These are phyloP conservation scores for Saccopteryx bilineata DNA, from an alignment of 2,113 vertebrate genomes.

Conservation along the genomic window DNA sequence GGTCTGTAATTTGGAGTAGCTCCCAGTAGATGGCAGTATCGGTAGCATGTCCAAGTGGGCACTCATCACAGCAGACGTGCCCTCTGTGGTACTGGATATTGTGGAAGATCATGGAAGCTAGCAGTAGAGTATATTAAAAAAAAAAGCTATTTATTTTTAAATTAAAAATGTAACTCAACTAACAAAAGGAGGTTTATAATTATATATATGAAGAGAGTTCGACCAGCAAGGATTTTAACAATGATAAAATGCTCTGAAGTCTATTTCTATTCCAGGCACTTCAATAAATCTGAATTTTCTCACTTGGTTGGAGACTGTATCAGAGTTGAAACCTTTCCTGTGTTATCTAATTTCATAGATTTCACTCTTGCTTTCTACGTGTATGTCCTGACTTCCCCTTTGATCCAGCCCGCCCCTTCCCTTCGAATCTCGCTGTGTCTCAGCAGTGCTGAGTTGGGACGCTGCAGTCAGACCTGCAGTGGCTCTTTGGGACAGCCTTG, in stretches of 20 bases:
- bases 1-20: not conserved
- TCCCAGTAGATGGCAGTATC: constrained; percentile 40
- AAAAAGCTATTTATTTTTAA: not conserved
- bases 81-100: not conserved
- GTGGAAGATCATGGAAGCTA: not conserved
- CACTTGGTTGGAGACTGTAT: not conserved
- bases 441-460: not conserved
- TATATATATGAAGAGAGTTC: not conserved
- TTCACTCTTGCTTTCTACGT: not conserved
- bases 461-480: not conserved
- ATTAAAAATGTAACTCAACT: not conserved
- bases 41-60: not conserved
- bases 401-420: not conserved
- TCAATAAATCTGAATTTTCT: not conserved
- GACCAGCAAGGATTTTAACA: not conserved
- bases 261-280: not conserved
- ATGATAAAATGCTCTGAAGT: constrained; percentile 9
- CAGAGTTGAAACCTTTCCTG: not conserved
- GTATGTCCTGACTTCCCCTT: not conserved
- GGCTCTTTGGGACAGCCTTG: not conserved
- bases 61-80: not conserved
- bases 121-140: not conserved
- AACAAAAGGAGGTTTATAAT: not conserved
- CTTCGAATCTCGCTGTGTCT: not conserved
- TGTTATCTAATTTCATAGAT: not conserved